Evolutionary conservation across 1,140 invertebrate genomes (phyloP).

Genomic region (Drosophila kanapiae): DNA sequence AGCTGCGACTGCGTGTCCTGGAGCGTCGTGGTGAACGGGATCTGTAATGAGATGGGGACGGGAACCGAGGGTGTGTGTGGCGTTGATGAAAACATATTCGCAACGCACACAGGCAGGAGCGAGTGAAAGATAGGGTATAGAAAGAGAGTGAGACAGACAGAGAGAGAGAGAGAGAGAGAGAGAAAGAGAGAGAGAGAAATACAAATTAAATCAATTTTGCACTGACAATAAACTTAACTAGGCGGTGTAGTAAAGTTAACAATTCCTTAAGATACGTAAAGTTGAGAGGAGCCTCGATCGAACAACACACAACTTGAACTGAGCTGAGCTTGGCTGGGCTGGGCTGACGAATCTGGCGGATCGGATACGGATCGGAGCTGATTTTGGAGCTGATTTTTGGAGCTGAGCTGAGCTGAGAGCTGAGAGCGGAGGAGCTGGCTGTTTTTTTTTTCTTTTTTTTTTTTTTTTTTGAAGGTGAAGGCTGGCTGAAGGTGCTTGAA

Average conservation of each 20-base stretch:
- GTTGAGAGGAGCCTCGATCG: slow-evolving; percentile 45
- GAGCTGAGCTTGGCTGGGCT: slow-evolving; percentile 24
- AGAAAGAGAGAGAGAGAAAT: slow-evolving; percentile 58
- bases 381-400: slow-evolving; percentile 39
- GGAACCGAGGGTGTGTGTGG: slow-evolving; percentile 7
- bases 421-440: slow-evolving; percentile 54
- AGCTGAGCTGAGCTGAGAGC: slow-evolving; percentile 44
- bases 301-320: slow-evolving; percentile 57
- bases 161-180: slow-evolving; percentile 38
- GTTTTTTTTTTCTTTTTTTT: slow-evolving; percentile 26
- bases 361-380: slow-evolving; percentile 46
- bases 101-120: slow-evolving; percentile 28
- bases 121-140: slow-evolving; percentile 13
- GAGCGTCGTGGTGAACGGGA: slow-evolving; percentile 86
- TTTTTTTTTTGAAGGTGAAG: slow-evolving; percentile 29
- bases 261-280: slow-evolving; percentile 48
- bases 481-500: slow-evolving; percentile 57
- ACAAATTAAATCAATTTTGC: slow-evolving; percentile 76
- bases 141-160: slow-evolving; percentile 2
- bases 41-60: slow-evolving; percentile 84
- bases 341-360: slow-evolving; percentile 43
- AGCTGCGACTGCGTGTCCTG: slow-evolving; percentile 86
- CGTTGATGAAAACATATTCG: slow-evolving; percentile 18
- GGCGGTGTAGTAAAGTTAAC: slow-evolving; percentile 29
- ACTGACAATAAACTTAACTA: slow-evolving; percentile 26